A percentile compares a stretch with the other conserved stretches of the same genome.
These are phyloP conservation scores for Pseudorasbora parva DNA, from an alignment of 2,113 vertebrate genomes.

Conservation along the genomic window DNA sequence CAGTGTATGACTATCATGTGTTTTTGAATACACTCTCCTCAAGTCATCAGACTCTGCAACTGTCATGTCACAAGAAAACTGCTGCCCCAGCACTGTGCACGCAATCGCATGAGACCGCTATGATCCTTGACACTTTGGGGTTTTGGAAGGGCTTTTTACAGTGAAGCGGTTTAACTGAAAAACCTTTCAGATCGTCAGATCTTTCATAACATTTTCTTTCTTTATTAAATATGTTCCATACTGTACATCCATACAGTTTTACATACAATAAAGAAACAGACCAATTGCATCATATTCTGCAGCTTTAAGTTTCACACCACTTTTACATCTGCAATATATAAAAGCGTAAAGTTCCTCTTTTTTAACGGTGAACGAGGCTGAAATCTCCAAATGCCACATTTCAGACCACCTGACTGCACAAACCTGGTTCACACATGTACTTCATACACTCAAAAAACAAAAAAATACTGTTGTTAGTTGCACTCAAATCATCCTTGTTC, in stretches of 20 bases:
- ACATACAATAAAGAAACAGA: not conserved
- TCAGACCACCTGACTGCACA: conserved; percentile 4
- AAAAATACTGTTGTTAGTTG: too few species aligned
- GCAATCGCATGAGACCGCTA: not conserved
- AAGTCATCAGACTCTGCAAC: conserved; percentile 20
- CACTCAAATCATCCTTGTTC: too few species aligned
- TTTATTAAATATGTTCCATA: not conserved
- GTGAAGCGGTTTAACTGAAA: conserved; percentile 6
- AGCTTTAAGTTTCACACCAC: not conserved
- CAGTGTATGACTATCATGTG: conserved; percentile 10
- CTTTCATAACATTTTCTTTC: not conserved
- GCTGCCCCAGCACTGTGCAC: not conserved
- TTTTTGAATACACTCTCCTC: not conserved
- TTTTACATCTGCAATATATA: not conserved
- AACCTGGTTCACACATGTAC: not conserved
- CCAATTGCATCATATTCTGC: not conserved
- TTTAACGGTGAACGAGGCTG: not conserved
- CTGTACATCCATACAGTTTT: not conserved
- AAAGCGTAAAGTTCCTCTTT: conserved; percentile 13
- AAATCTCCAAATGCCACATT: conserved; percentile 1
- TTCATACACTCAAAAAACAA: too few species aligned
- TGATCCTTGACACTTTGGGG: conserved; percentile 20
- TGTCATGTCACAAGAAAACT: conserved; percentile 28
- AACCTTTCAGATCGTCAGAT: not conserved
- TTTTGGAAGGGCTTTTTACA: not conserved